Evolutionary conservation across 2,113 vertebrate species (phyloP).

Genomic region (Phodopus roborovskii): DNA sequence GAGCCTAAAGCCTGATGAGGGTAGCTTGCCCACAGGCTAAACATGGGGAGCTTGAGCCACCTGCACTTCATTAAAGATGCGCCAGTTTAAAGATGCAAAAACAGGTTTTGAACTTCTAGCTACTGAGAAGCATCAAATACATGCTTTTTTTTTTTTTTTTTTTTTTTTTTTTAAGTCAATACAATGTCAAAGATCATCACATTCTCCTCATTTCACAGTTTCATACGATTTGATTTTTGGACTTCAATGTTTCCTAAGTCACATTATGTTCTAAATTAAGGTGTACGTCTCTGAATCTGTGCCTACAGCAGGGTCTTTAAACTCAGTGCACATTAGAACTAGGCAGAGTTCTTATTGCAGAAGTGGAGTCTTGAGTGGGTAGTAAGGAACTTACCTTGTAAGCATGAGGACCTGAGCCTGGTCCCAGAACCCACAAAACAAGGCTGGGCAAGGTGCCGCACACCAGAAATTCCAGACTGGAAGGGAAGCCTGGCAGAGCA

Average conservation of each 20-base stretch:
- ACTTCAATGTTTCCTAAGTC: slow-evolving; percentile 36
- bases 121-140: not conserved
- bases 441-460: not conserved
- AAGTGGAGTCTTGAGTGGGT: not conserved
- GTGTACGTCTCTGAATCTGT: not conserved
- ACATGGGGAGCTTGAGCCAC: not conserved
- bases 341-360: not conserved
- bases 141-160: not conserved
- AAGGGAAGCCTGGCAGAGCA: not conserved
- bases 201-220: slow-evolving; percentile 2
- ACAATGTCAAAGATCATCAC: not conserved
- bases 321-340: not conserved
- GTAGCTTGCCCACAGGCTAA: not conserved
- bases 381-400: not conserved
- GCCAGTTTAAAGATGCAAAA: not conserved
- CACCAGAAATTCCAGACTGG: not conserved
- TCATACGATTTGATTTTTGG: not conserved
- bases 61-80: not conserved
- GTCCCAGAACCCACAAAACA: no score
- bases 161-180: not conserved
- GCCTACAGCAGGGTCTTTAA: not conserved
- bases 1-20: not conserved
- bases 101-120: not conserved
- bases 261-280: not conserved
- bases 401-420: not conserved